Evolutionary conservation across 2,888 invertebrate species (phyloP).

Genomic region (Nemoura dubitans): DNA sequence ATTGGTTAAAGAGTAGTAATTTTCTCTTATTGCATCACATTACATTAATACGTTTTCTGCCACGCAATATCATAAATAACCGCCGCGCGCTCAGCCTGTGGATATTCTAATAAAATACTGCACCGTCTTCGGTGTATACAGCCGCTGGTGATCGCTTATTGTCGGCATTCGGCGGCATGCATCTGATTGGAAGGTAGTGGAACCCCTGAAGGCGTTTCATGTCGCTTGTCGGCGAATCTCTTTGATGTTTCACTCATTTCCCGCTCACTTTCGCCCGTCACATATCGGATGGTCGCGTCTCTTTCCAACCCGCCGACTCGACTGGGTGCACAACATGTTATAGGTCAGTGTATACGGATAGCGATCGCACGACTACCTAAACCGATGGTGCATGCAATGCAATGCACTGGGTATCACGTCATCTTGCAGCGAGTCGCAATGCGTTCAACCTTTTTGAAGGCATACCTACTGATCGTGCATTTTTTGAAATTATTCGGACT

Average conservation of each 20-base stretch:
- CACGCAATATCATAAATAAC: slow-evolving; percentile 2
- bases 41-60: neutral
- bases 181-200: slow-evolving; percentile 44
- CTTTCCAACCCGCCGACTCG: neutral
- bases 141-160: slow-evolving; percentile 39
- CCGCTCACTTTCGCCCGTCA: slow-evolving; percentile 28
- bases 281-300: neutral
- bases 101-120: slow-evolving; percentile 25
- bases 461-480: neutral
- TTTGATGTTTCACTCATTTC: slow-evolving; percentile 45
- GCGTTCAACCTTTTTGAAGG: neutral
- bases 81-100: no score
- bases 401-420: neutral
- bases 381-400: neutral
- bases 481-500: neutral
- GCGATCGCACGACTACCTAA: neutral
- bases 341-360: slow-evolving; percentile 25
- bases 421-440: neutral
- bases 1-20: neutral
- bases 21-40: neutral
- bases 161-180: slow-evolving; percentile 42
- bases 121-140: neutral
- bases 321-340: neutral
- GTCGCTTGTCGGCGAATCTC: slow-evolving; percentile 44
- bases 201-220: slow-evolving; percentile 42